These are phyloP conservation scores for Prionace glauca DNA, from an alignment of 2,797 vertebrate species.

Conservation along the genomic window DNA sequence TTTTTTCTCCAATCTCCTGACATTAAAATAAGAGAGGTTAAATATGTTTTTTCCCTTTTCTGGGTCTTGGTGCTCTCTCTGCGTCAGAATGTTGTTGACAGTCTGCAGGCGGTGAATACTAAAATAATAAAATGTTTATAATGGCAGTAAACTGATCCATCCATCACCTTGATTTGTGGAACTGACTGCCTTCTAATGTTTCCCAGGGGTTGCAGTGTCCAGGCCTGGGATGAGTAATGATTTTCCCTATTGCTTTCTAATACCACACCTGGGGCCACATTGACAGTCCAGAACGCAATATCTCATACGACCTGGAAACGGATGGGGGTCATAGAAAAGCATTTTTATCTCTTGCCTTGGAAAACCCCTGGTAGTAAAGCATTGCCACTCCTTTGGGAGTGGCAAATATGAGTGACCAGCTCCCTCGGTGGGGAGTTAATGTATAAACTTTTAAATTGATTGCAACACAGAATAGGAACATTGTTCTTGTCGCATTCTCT, in stretches of 20 bases:
- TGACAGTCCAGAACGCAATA: neutral
- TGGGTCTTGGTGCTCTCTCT: neutral
- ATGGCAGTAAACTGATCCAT: conserved; percentile 8
- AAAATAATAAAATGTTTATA: neutral
- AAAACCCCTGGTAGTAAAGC: neutral
- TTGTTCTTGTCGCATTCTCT: neutral
- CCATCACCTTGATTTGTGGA: neutral
- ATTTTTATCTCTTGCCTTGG: neutral
- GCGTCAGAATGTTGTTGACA: neutral
- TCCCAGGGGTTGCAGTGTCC: neutral
- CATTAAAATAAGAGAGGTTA: neutral
- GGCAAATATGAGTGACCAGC: neutral
- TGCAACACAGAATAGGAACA: neutral
- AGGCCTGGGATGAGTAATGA: neutral
- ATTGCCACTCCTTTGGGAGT: neutral
- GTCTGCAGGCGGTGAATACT: neutral
- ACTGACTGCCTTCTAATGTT: neutral
- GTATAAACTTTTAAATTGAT: neutral
- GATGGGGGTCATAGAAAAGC: neutral
- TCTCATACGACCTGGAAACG: neutral
- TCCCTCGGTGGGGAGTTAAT: neutral
- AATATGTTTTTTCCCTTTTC: neutral
- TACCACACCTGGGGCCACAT: conserved; percentile 27
- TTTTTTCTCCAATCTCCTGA: neutral
- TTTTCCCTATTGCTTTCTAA: neutral